phyloP scores from a whole-genome alignment of 2,113 vertebrate species.

The Fukomys damarensis region DNA sequence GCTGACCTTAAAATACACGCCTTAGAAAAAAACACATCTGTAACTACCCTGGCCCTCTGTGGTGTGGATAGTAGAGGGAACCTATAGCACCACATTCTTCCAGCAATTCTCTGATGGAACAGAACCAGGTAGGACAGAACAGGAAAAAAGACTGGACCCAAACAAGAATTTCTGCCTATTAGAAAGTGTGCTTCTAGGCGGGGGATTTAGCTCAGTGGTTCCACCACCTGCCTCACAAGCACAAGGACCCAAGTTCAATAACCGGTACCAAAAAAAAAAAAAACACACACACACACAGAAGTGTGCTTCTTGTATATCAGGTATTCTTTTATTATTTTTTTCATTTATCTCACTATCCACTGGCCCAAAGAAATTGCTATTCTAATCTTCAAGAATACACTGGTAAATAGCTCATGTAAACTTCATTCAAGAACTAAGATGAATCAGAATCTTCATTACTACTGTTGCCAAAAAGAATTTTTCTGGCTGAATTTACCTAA shows the following conservation, averaged over 20 bases:
- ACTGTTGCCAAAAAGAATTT: constrained; percentile 38
- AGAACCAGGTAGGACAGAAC: neutral
- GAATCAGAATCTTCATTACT: constrained; percentile 23
- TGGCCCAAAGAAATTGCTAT: constrained; percentile 6
- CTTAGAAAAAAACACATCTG: neutral
- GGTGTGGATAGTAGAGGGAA: accelerated
- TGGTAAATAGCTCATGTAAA: constrained; percentile 43
- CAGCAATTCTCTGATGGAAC: neutral
- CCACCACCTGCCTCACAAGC: too few species aligned
- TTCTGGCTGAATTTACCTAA: constrained; percentile 42
- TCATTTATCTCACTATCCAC: neutral
- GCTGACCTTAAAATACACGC: neutral
- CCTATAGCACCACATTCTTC: accelerated
- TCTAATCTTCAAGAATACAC: neutral
- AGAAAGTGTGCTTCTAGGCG: neutral
- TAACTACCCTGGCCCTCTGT: neutral
- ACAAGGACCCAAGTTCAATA: too few species aligned
- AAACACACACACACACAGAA: neutral
- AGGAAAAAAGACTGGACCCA: neutral
- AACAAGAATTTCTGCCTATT: neutral
- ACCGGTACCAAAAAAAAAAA: too few species aligned
- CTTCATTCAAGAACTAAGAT: neutral
- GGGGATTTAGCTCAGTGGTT: too few species aligned
- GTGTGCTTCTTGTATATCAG: neutral
- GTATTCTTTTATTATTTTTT: neutral